Evolutionary conservation across 1,140 invertebrate species (phyloP), one percentile per base, ranked within the genome.

Genomic region (Lucilia cuprina): DNA sequence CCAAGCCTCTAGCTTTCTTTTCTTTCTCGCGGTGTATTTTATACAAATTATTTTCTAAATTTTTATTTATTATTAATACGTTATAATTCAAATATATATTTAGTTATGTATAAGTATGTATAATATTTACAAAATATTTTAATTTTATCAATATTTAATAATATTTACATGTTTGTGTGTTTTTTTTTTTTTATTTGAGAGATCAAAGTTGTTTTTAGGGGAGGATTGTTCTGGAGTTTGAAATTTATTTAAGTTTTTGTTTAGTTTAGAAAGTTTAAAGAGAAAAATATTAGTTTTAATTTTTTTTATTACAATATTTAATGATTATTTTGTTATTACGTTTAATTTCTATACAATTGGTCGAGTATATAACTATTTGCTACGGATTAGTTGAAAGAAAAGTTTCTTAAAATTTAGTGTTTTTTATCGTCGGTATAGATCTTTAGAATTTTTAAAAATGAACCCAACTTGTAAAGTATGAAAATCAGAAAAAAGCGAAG

Each of bases 301-400:
- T 55, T 1, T 65, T 70, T 25, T 21, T 70, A 70, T 70, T 70
- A 70, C 65, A 70, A 70, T 19, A 25, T 17, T 75, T 30, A 34
- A 75, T 12, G 25, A 47, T 47, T 30, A 30, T 30, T 30, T 30
- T 30, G 30, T 80, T 80, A 55, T 80, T 25, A 80, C n/a, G 41
- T 80, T 80, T 80, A 80, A 80, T 50, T 50, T 80, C 77, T 80
- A 80, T 80, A 80, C 77, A 80, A 80, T 80, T 80, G 77, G 77
- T 80, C 77, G 77, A 80, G 35, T 80, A 80, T 80, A 80, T 25
- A 25, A 50, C 77, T 80, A 80, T 10, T 50, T 80, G 9, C 77
- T 50, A 25, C 19, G 47, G 41, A 49, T 78, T 17, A 41, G 8
- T 78, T 78, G 8, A 80, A 25, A 4, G 77, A 12, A 12, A 80